Conservation (phyloP, 2,113 vertebrate species). For the Axis porcinus region DNA sequence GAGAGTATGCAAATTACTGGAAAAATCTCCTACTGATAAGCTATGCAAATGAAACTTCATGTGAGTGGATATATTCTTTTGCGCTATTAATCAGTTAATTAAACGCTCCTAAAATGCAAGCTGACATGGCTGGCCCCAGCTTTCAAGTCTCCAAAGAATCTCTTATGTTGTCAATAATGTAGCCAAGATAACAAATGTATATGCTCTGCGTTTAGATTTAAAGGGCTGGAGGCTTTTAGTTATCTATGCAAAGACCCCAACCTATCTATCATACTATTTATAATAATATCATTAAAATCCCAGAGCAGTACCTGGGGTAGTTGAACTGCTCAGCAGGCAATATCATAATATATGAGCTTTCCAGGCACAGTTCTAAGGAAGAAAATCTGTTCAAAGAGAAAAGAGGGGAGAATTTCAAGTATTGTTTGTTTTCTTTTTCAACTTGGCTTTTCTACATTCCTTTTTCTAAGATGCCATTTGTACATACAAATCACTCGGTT, state of each 20-base stretch:
- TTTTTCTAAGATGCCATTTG: constrained; percentile 45
- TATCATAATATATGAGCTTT: constrained; percentile 33
- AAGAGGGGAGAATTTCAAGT: constrained; percentile 35
- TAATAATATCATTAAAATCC: background rate
- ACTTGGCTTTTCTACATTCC: constrained; percentile 39
- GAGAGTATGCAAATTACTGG: background rate
- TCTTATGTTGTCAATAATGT: background rate
- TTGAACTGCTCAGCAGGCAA: background rate
- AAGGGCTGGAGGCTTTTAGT: background rate
- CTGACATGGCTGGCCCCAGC: background rate
- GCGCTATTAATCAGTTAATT: background rate
- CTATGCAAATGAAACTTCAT: background rate
- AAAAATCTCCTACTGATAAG: constrained; percentile 20
- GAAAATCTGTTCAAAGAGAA: constrained; percentile 32
- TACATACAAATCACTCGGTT: constrained; percentile 53
- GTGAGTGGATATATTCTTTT: background rate
- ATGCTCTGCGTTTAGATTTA: background rate
- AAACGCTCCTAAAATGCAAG: background rate
- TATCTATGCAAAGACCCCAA: background rate
- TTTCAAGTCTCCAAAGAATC: background rate
- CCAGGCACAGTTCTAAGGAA: constrained; percentile 21
- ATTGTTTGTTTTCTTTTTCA: constrained; percentile 62
- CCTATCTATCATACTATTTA: background rate
- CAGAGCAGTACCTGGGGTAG: background rate
- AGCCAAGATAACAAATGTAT: background rate